phyloP scores from a whole-genome alignment of 2,888 invertebrate species.

The Acrobasis suavella region DNA sequence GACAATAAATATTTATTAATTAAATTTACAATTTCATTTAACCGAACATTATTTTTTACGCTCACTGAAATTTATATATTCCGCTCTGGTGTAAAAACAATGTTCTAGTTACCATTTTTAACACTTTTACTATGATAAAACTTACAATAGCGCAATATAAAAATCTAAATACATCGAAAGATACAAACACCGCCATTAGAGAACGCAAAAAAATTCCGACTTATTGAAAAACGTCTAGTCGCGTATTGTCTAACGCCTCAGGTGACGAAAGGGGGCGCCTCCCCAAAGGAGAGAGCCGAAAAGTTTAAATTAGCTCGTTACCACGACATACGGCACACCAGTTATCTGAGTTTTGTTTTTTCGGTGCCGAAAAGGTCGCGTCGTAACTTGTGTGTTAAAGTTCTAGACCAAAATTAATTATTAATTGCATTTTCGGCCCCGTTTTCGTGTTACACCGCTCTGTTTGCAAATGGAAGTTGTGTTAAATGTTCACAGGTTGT shows the following conservation, averaged over 20 bases:
- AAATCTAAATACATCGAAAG: no score
- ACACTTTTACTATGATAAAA: no score
- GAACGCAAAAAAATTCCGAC: neutral
- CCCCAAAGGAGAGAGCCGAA: conserved; percentile 69
- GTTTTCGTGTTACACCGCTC: conserved; percentile 33
- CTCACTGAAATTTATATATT: no score
- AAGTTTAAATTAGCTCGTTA: conserved; percentile 83
- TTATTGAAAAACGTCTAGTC: conserved; percentile 15
- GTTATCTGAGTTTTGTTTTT: conserved; percentile 16
- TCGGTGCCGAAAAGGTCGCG: conserved; percentile 38
- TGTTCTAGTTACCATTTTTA: no score
- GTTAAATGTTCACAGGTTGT: neutral
- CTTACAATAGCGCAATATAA: no score
- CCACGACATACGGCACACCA: conserved; percentile 55
- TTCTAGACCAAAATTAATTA: conserved; percentile 68
- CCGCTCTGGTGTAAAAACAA: no score
- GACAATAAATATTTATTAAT: no score
- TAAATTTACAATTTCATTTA: no score
- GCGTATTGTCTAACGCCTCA: conserved; percentile 18
- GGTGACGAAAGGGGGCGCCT: conserved; percentile 45
- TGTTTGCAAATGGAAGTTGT: conserved; percentile 32
- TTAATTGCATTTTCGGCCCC: conserved; percentile 55
- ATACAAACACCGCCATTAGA: no score
- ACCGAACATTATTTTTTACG: no score
- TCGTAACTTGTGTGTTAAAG: conserved; percentile 75